Base-by-base conservation (phyloP, 2,113 vertebrate species). In the Taxidea taxus region DNA sequence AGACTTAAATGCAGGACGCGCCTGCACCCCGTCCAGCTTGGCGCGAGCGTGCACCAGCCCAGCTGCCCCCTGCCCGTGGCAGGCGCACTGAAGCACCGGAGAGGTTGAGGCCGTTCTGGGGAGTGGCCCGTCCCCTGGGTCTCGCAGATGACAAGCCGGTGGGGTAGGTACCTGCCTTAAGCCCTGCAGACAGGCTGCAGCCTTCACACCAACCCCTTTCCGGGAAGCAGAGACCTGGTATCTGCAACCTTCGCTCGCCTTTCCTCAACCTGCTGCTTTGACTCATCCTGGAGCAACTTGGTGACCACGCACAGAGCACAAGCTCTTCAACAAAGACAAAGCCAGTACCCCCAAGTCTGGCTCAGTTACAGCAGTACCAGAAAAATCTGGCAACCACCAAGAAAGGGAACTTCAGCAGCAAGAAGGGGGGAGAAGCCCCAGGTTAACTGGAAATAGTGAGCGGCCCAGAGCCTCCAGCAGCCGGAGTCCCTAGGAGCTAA, bases 271-370 rank as follows among this genome's bases (percentile, higher is more conserved):
- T 2, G 3, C 39, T 34, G 66, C 13, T 74, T 2, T 27, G 72
- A 74, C 42, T 14, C 37, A 1, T 14, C 70, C 37, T 6, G 23
- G 23, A 14, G 70, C 54, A 11, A 70, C n/a, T 1, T 20, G 5
- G 12, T 54, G 4, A 49, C 64, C 51, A 0, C 14, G 7, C 6
- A 0, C 5, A 3, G 23, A 72, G 27, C 20, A 18, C 0, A 0
- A 66, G 51, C 31, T 84, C 64, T 39, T 47, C 44, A 1, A 11
- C 44, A 47, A 29, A 58, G 37, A 51, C 44, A 16, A 7, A 34
- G 29, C 68, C 39, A 51, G 16, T 15, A 1, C 66, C 34, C 21
- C 60, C 8, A 68, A 23, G 29, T 16, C 20, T 2, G 64, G 68
- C 60, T 37, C 13, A n/a, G 86, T 31, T 10, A 29, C 2, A 3